These are phyloP conservation scores for Labia minor DNA, from an alignment of 2,888 invertebrate genomes.

Conservation along the genomic window DNA sequence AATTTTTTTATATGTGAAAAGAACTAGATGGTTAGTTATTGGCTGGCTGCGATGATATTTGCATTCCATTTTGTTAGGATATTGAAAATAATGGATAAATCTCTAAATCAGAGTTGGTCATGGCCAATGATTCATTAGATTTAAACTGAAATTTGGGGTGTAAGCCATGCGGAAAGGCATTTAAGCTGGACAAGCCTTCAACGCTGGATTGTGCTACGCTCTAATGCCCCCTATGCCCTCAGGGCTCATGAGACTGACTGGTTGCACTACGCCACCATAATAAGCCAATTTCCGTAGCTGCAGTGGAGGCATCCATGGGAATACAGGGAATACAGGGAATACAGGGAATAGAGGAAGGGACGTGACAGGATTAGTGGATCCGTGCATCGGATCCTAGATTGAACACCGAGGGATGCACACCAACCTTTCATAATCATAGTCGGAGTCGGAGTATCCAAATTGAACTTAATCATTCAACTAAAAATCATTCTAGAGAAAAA, in stretches of 20 bases:
- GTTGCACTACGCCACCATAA: background rate
- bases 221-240: background rate
- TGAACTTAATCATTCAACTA: too few relatives aligned
- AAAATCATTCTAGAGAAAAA: too few relatives aligned
- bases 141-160: background rate
- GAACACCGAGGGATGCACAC: too few relatives aligned
- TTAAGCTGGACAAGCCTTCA: constrained; percentile 8
- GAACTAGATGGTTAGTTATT: too few relatives aligned
- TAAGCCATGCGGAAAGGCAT: constrained; percentile 8
- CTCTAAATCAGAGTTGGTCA: background rate
- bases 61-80: too few relatives aligned
- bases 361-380: background rate
- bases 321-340: constrained; percentile 13
- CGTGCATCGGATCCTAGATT: background rate
- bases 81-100: background rate
- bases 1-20: too few relatives aligned
- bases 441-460: too few relatives aligned
- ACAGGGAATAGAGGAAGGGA: constrained; percentile 7
- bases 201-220: background rate
- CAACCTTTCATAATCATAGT: too few relatives aligned
- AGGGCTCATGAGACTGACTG: background rate
- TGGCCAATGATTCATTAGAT: constrained; percentile 1
- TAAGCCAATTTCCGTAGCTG: constrained; percentile 13
- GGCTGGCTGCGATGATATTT: too few relatives aligned
- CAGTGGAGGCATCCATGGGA: background rate